Base-by-base conservation (phyloP, 2,888 invertebrate genomes). In the Agonum fuliginosum region DNA sequence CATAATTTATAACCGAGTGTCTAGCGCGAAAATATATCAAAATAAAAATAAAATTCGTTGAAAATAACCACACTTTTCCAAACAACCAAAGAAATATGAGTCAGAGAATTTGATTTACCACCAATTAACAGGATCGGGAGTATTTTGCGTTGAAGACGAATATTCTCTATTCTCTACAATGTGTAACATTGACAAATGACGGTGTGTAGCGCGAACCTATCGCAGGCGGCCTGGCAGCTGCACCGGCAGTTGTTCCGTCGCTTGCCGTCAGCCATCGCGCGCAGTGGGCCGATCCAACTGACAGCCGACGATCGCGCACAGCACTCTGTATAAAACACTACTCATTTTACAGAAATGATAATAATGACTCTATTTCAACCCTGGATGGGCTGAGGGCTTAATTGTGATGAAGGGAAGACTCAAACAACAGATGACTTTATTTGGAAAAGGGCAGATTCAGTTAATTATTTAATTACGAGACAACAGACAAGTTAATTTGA, bases 191-290 rank as follows among this genome's bases (percentile, higher is more conserved):
- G 75, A 75, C 67, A 75, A 75, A 75, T 75, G 75, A 67, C 30
- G 17, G 67, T 37, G 46, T 30, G 12, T 34, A 14, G 14, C 24
- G 30, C 20, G 62, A 75, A 51, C 79, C 74, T 79, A 79, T 79
- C 48, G 79, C 78, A 74, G 78, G 19, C 72, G 46, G 20, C 48
- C 30, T 65, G 24, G 48, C 75, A 75, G 72, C 78, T 65, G 43
- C 14, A 22, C 73, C 78, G 69, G 73, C 79, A 72, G 74, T 78
- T 72, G 71, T 34, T 17, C 62, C 69, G 54, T 67, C 74, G 74
- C 24, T 65, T 27, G 48, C 54, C 71, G 78, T 72, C 78, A 73
- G 78, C 78, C 78, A 75, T 75, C 46, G 67, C 54, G 71, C 51
- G 65, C 34, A 37, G 75, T 75, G 75, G 75, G 75, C 75, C 75